phyloP scores from a whole-genome alignment of 2,888 invertebrate genomes.

The Ichneumon xanthorius region DNA sequence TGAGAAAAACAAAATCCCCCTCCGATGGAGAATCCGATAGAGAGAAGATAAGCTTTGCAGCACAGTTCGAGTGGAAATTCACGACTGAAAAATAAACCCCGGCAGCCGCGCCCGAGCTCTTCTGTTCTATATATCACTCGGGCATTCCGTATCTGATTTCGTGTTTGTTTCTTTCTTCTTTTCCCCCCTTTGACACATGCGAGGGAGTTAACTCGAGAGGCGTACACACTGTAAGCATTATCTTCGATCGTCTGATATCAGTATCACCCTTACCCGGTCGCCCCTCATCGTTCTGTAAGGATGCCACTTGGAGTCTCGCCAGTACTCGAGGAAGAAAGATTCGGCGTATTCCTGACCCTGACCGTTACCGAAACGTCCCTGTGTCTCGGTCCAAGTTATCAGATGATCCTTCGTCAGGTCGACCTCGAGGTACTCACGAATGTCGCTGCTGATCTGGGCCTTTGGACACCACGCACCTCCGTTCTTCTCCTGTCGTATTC shows the following conservation, averaged over 20 bases:
- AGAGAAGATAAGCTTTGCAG: slow-evolving; percentile 31
- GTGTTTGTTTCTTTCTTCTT: slow-evolving; percentile 22
- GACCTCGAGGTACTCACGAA: slow-evolving; percentile 93
- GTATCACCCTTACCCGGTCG: slow-evolving; percentile 88
- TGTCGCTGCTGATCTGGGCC: slow-evolving; percentile 90
- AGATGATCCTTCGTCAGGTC: slow-evolving; percentile 91
- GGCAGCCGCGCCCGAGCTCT: not conserved
- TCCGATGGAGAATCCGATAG: slow-evolving; percentile 7
- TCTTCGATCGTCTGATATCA: slow-evolving; percentile 33
- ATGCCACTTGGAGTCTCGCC: slow-evolving; percentile 91
- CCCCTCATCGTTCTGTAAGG: slow-evolving; percentile 92
- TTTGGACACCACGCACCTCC: slow-evolving; percentile 98
- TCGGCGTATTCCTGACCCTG: slow-evolving; percentile 96
- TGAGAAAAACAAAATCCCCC: slow-evolving; percentile 15
- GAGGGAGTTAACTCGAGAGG: slow-evolving; percentile 33
- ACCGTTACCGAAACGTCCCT: slow-evolving; percentile 96
- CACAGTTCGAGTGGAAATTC: slow-evolving; percentile 13
- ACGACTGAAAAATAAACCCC: slow-evolving; percentile 1
- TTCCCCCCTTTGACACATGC: slow-evolving; percentile 13
- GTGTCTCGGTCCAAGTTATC: slow-evolving; percentile 94
- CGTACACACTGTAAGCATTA: slow-evolving; percentile 27
- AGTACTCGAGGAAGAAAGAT: slow-evolving; percentile 93
- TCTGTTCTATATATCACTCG: slow-evolving; percentile 37
- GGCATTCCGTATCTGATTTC: slow-evolving; percentile 22
- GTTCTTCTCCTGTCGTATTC: slow-evolving; percentile 93